Evolutionary conservation across 2,797 vertebrate species (phyloP).

Genomic region (Karalla daura): DNA sequence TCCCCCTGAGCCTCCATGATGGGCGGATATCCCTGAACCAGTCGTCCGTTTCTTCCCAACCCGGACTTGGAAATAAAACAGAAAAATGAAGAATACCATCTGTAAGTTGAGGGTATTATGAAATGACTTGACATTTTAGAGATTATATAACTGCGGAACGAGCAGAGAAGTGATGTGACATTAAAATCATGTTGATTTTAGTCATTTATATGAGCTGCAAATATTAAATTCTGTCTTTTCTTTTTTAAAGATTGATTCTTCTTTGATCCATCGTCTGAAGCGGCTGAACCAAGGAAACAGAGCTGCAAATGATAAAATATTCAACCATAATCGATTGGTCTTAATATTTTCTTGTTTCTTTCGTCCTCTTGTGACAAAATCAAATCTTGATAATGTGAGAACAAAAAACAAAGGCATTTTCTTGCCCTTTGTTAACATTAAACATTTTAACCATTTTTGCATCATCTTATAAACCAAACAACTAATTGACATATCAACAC

Average conservation of each 20-base stretch:
- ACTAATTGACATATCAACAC: too few species aligned
- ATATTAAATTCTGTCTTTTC: slow-evolving; percentile 2
- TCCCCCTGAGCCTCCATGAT: slow-evolving; percentile 64
- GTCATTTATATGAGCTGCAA: slow-evolving; percentile 5
- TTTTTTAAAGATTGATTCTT: background rate
- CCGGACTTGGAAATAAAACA: slow-evolving; percentile 59
- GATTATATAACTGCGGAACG: background rate
- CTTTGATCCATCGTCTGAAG: background rate
- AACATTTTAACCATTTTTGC: too few species aligned
- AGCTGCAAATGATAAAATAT: too few species aligned
- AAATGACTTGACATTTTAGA: background rate
- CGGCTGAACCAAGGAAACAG: slow-evolving; percentile 12
- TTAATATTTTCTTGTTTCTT: too few species aligned
- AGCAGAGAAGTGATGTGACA: slow-evolving; percentile 1
- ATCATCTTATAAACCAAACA: too few species aligned
- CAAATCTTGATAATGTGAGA: too few species aligned
- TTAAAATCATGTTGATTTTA: slow-evolving; percentile 4
- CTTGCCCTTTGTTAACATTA: too few species aligned
- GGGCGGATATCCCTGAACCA: slow-evolving; percentile 73
- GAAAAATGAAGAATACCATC: background rate
- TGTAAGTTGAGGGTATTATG: slow-evolving; percentile 1
- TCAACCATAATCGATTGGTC: too few species aligned
- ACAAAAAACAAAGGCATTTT: background rate
- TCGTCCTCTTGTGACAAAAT: too few species aligned
- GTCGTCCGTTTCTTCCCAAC: slow-evolving; percentile 76